Conservation (phyloP, 2,113 vertebrate genomes). For the Silurus meridionalis region DNA sequence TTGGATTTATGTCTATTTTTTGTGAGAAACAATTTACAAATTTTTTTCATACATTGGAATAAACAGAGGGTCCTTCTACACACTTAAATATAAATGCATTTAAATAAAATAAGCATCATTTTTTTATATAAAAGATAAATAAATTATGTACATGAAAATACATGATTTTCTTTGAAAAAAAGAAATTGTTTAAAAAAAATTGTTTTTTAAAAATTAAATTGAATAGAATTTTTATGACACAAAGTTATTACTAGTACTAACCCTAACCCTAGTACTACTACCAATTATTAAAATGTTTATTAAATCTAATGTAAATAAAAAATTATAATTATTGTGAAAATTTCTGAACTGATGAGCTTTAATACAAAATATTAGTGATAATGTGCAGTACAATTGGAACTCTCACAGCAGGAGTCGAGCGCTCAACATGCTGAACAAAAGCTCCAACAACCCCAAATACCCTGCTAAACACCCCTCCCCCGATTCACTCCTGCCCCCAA, state of each 20-base stretch:
- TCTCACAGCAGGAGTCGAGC: neutral
- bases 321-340: neutral
- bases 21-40: neutral
- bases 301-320: neutral
- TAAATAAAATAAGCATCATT: neutral
- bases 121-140: neutral
- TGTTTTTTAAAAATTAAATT: no score
- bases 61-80: neutral
- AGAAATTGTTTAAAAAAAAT: no score
- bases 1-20: neutral
- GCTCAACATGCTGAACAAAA: conserved; percentile 39
- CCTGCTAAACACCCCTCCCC: conserved; percentile 3
- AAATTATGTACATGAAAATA: neutral
- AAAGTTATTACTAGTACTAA: neutral
- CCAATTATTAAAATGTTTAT: neutral
- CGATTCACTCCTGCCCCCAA: conserved; percentile 50
- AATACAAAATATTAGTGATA: neutral
- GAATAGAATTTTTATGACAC: no score
- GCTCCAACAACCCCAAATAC: conserved; percentile 6
- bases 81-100: neutral
- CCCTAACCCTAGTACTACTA: neutral
- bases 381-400: neutral
- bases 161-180: neutral
- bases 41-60: neutral
- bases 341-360: neutral